A percentile compares a stretch with the other conserved stretches of the same genome.
Evolutionary conservation across 2,113 vertebrate genomes (phyloP).

Genomic region (Takifugu flavidus): DNA sequence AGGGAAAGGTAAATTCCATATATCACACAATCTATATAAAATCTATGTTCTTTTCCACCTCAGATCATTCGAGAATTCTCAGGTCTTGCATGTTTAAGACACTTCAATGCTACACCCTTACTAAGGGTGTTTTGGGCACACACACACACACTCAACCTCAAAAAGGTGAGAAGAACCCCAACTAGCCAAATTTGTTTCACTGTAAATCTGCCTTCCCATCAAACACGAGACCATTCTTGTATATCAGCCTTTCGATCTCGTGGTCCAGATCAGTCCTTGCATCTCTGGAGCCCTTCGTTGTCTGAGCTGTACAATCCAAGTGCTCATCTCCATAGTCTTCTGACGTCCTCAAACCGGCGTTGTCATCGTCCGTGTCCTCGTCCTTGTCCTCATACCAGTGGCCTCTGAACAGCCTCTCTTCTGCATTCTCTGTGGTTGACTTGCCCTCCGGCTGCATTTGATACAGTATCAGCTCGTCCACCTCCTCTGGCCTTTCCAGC

Average conservation of each 20-base stretch:
- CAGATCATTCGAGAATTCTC: not conserved
- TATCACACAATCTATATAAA: not conserved
- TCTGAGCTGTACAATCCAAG: slow-evolving; percentile 23
- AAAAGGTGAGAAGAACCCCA: not conserved
- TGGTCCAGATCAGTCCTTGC: slow-evolving; percentile 25
- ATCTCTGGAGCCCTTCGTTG: slow-evolving; percentile 10
- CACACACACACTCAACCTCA: too few species aligned
- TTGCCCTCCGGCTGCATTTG: slow-evolving; percentile 19
- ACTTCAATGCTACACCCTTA: too few species aligned
- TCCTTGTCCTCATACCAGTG: not conserved
- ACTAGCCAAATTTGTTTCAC: slow-evolving; percentile 10
- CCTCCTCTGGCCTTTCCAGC: slow-evolving; percentile 49
- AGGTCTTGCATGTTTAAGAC: too few species aligned
- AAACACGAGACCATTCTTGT: slow-evolving; percentile 67
- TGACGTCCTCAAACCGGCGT: not conserved
- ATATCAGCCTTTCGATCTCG: slow-evolving; percentile 51
- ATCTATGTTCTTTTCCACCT: not conserved
- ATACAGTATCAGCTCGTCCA: slow-evolving; percentile 44
- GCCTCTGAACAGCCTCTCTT: not conserved
- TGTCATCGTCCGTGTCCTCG: slow-evolving; percentile 16
- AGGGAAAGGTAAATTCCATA: slow-evolving; percentile 13
- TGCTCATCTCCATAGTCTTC: slow-evolving; percentile 15
- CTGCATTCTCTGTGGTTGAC: slow-evolving; percentile 1
- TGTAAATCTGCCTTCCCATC: slow-evolving; percentile 49
- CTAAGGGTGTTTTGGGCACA: too few species aligned